Conservation (phyloP, 2,888 invertebrate species). For the Ashinkailepas kermadecensis region DNA sequence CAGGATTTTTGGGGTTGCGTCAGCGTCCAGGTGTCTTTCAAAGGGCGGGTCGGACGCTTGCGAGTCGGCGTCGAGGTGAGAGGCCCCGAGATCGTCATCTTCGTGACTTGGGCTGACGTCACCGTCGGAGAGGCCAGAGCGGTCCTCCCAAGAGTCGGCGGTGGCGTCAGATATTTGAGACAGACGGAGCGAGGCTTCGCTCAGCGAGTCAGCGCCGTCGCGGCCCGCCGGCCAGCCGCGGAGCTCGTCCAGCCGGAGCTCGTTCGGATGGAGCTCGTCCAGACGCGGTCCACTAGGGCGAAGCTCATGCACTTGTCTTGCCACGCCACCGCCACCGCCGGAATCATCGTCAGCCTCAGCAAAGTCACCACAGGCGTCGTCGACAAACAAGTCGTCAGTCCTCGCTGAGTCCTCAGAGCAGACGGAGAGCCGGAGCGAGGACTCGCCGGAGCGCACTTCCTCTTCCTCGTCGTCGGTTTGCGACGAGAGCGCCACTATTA, state of each 20-base stretch:
- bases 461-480: neutral
- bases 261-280: neutral
- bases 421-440: neutral
- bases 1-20: neutral
- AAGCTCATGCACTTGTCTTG: neutral
- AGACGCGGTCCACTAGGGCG: neutral
- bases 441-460: neutral
- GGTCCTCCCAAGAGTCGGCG: neutral
- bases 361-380: neutral
- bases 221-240: too few relatives aligned
- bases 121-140: neutral
- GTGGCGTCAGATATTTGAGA: neutral
- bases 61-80: neutral
- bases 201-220: neutral
- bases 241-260: too few relatives aligned
- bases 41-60: neutral
- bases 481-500: neutral
- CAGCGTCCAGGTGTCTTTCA: neutral
- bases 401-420: neutral
- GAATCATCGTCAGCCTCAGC: too few relatives aligned
- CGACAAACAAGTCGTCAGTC: neutral
- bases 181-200: neutral
- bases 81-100: neutral
- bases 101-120: neutral
- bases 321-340: too few relatives aligned